Evolutionary conservation across 2,888 invertebrate genomes (phyloP), one percentile per base, ranked within the genome.

Genomic region (Diachrysia chrysitis): DNA sequence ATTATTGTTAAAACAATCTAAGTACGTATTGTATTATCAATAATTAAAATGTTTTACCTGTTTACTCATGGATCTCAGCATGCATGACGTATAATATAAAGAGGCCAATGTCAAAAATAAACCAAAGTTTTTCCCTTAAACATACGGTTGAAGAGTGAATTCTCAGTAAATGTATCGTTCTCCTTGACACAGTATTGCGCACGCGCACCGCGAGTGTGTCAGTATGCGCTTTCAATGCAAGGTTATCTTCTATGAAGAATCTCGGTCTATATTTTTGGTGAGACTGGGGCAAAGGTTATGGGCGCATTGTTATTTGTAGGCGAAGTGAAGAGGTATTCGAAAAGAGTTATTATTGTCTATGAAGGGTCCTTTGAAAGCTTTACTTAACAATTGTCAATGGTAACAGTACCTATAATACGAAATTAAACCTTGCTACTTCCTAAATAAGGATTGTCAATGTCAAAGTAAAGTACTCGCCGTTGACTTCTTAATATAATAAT

Each of bases 171-270:
- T 74, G 67, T 79, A 77, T 71, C 66, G 80, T 25, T 83, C 76
- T 69, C 83, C 83, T 83, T 83, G 83, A 83, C 83, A 82, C 79
- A 77, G 59, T 70, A 73, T 6, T 53, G 79, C 78, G 73, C 73
- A 37, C 16, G 68, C 77, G 73, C 72, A n/a, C n/a, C n/a, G n/a
- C n/a, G n/a, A 73, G 55, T 29, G 54, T 64, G 62, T 53, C 16
- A 46, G 55, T 37, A 32, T 51, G 54, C 64, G 69, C 81, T 80
- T 79, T 79, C 76, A 58, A 76, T 82, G 72, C 83, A 83, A 83
- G 82, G 82, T 69, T 75, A 80, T 75, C 80, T 17, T 10, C 68
- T 71, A 56, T 60, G 53, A 66, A 64, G 66, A 59, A 73, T 65
- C 56, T 19, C n/a, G 59, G 42, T 58, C 25, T 69, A 59, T 60